Evolutionary conservation across 2,113 vertebrate species (phyloP), one percentile per base, ranked within the genome.

Genomic region (Poicephalus gulielmi): DNA sequence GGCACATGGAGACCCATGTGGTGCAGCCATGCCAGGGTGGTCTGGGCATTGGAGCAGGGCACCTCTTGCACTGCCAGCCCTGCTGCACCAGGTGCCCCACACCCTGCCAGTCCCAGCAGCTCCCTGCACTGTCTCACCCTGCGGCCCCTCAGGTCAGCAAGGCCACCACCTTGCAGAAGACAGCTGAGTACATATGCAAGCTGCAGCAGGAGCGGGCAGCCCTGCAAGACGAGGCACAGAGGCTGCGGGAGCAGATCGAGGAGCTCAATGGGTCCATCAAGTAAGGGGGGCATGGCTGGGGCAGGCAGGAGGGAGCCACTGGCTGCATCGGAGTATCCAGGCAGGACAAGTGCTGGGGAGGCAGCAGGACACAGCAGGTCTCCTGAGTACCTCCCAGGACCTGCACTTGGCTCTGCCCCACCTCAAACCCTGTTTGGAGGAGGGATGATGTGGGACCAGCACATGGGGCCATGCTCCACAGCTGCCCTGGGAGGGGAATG

Each of bases 161-260:
- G 94, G 99, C 99, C 74, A 99, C 98, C 60, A 99, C 99, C 0
- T 94, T 99, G 97, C 99, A 99, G 96, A 99, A 99, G 98, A 99
- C 99, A 0, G 99, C 98, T 0, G 99, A 99, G 92, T 99, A 99
- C 95, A 99, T 99, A 93, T 93, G 97, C 85, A 99, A 99, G 97
- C 98, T 99, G 97, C 99, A 99, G 98, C 99, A 99, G 97, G 99
- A 99, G 94, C 97, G 99, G 59, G 94, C 97, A 0, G 98, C 98
- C 90, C 97, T 99, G 93, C 99, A 99, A n/a, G 99, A 99, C 1
- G 99, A 99, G 97, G 98, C 98, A 0, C 99, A 99, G 96, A 97
- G 97, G 75, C 98, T 99, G 50, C 91, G 98, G 70, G 98, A 99
- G 52, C 98, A 99, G 97, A 99, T 99, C 2, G 98, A 99, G 96